phyloP scores from a whole-genome alignment of 1,140 invertebrate species.

The Bilobella aurantiaca region DNA sequence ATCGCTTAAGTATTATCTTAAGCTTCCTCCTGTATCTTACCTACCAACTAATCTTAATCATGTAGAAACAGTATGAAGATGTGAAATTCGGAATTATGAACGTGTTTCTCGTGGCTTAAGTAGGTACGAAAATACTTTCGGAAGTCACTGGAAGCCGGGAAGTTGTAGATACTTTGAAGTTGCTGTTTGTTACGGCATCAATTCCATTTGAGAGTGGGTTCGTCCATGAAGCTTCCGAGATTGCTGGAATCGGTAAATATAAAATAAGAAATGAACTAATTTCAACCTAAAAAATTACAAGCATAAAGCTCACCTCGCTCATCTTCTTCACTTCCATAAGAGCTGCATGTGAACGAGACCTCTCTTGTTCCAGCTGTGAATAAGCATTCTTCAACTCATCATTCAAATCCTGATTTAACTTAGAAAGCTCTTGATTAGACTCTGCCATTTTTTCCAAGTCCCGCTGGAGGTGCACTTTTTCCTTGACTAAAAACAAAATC shows the following conservation, averaged over 20 bases:
- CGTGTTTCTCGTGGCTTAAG: too few relatives aligned
- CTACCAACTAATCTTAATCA: too few relatives aligned
- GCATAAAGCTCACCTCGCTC: slow-evolving; percentile 13
- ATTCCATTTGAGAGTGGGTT: background rate
- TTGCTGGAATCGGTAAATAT: background rate
- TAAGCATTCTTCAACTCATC: slow-evolving; percentile 56
- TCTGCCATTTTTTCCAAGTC: slow-evolving; percentile 48
- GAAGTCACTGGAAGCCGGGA: too few relatives aligned
- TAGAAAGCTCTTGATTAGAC: slow-evolving; percentile 59
- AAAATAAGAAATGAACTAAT: too few relatives aligned
- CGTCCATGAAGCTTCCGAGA: background rate
- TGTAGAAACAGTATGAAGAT: too few relatives aligned
- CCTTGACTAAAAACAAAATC: slow-evolving; percentile 51
- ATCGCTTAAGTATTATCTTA: too few relatives aligned
- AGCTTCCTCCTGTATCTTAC: too few relatives aligned
- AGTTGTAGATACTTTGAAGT: background rate
- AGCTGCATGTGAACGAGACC: slow-evolving; percentile 56
- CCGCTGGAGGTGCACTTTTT: slow-evolving; percentile 49
- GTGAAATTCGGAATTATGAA: too few relatives aligned
- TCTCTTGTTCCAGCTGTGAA: slow-evolving; percentile 64
- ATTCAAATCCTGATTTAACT: slow-evolving; percentile 61
- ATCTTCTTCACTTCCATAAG: slow-evolving; percentile 43
- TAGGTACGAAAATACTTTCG: too few relatives aligned
- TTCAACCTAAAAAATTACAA: background rate
- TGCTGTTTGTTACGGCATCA: background rate